Base-by-base conservation (phyloP, 2,113 vertebrate species). In the Daubentonia madagascariensis region DNA sequence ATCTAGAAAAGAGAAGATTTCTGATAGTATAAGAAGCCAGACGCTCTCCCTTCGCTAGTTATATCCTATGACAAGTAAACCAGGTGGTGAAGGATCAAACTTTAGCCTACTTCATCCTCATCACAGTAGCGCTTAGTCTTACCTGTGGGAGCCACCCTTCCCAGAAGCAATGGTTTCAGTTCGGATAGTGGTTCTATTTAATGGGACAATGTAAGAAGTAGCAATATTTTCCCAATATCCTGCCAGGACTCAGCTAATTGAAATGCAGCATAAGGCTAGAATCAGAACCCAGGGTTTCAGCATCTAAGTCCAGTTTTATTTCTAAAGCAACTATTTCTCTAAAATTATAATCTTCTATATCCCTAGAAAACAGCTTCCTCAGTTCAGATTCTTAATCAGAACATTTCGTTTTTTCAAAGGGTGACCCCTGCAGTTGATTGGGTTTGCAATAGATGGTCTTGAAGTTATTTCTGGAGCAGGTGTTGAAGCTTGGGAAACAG, bases 401-500 rank as follows among this genome's bases (percentile, higher is more conserved):
- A 93, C 16, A 40, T 67, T 72, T 70, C 7, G 45, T 35, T 63
- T n/a, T 63, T 48, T 76, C 54, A 32, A 80, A 45, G 28, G 40
- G 50, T 76, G 65, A 25, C 83, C 65, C 45, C 65, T 63, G 48
- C 28, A 52, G 96, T 9, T 72, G 72, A 48, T 57, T 5, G 28
- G 52, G 52, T n/a, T 75, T 92, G 85, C 86, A 8, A 96, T 88
- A 99, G 79, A 57, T 98, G 98, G 40, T 97, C 98, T 65, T 80
- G 54, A 80, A 87, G 93, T 92, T 98, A 97, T 81, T 97, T 94
- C 25, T 40, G 90, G 18, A 98, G 94, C 70, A 98, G 35, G 17
- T 10, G 20, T 30, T 0, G 99, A n/a, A 99, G 98, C 97, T 97
- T 99, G 25, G 99, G 99, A 90, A 99, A 99, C 22, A 99, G 98